phyloP scores from a whole-genome alignment of 2,888 invertebrate species.

The Nymphalis polychloros region DNA sequence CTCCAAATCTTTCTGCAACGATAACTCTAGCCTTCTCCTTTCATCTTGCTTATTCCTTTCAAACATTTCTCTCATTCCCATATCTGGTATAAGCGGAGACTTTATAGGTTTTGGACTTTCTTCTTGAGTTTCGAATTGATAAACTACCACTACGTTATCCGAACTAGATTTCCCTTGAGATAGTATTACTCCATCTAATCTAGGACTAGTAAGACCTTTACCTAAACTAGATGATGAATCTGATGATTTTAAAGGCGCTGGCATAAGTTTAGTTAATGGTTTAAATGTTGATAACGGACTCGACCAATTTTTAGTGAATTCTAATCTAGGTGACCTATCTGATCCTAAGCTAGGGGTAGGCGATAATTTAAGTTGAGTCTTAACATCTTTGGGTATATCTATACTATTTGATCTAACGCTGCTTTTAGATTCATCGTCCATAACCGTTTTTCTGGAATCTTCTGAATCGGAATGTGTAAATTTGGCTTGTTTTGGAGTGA shows the following conservation, averaged over 20 bases:
- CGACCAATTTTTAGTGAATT: conserved; percentile 64
- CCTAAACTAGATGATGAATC: conserved; percentile 64
- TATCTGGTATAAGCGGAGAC: conserved; percentile 67
- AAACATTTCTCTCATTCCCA: conserved; percentile 67
- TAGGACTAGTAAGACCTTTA: conserved; percentile 64
- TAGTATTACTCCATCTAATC: conserved; percentile 71
- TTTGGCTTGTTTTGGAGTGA: conserved; percentile 51
- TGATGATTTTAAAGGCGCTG: conserved; percentile 59
- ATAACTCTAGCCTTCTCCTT: conserved; percentile 66
- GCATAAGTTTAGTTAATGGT: conserved; percentile 56
- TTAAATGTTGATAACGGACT: conserved; percentile 68
- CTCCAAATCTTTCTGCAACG: conserved; percentile 77
- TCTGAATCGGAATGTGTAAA: conserved; percentile 61
- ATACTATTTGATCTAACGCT: conserved; percentile 49
- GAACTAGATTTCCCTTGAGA: conserved; percentile 74
- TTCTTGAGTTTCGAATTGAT: conserved; percentile 72
- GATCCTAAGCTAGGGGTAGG: conserved; percentile 61
- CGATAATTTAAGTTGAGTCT: conserved; percentile 60
- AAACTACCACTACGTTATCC: conserved; percentile 74
- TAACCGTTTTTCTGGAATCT: conserved; percentile 56
- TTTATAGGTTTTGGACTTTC: conserved; percentile 61
- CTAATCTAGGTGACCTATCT: conserved; percentile 63
- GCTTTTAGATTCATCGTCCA: conserved; percentile 53
- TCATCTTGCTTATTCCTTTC: conserved; percentile 67
- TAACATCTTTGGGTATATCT: conserved; percentile 52